Evolutionary conservation across 1,140 invertebrate genomes (phyloP), one percentile per base, ranked within the genome.

Genomic region (Lordiphosa collinella): DNA sequence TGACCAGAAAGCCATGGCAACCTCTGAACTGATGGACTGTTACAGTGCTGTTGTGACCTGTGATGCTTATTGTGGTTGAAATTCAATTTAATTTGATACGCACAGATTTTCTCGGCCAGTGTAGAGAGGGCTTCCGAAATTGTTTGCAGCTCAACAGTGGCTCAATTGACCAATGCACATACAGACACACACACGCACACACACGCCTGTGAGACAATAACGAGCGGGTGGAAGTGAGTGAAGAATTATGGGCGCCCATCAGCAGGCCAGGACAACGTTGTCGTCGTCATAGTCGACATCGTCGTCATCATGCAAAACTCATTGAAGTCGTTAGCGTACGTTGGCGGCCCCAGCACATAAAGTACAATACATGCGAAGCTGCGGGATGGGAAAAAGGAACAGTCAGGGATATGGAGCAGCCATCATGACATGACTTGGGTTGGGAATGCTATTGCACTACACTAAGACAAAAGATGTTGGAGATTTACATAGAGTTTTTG

Each of bases 51-150:
- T 44, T 37, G 16, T 38, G 50, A 65, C 53, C 58, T 64, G 46
- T 34, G 40, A 43, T 68, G 71, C 67, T 84, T 84, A 67, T 76
- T 84, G 73, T 67, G 76, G 57, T 58, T 56, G 57, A 76, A 75
- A 84, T 76, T 71, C 76, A 82, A 82, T 82, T 82, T 76, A 82
- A 84, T 84, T 71, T 63, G 78, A 82, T 76, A 68, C 78, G 78
- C 71, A 72, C 62, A 52, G 76, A 82, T 82, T 82, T 80, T 84
- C 29, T 48, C 70, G 57, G 60, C 13, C 34, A 64, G 54, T 47
- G 44, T 58, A 60, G 25, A 32, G 43, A 36, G 48, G 56, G 47
- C 41, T 55, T 54, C 76, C 51, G 57, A 82, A 82, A 76, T 47
- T 68, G 78, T 84, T 82, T 84, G 76, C 76, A 84, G 78, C 71